Evolutionary conservation across 2,113 vertebrate genomes (phyloP).

Genomic region (Scopus umbretta): DNA sequence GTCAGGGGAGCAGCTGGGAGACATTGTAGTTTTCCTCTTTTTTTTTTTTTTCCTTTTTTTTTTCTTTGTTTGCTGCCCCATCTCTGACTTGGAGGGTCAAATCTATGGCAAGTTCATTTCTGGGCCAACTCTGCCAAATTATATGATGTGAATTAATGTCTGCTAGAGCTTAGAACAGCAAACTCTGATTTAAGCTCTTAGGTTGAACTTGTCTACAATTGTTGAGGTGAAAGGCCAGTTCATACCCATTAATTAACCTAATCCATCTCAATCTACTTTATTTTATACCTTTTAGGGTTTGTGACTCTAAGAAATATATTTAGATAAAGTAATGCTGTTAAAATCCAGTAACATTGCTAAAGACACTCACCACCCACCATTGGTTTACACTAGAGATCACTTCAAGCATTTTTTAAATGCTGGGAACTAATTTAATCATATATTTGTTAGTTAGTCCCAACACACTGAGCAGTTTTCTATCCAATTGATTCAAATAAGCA

Average conservation of each 20-base stretch:
- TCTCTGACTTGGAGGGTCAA: constrained; percentile 63
- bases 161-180: constrained; percentile 67
- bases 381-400: constrained; percentile 18
- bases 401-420: constrained; percentile 37
- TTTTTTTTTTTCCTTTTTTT: not conserved
- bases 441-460: constrained; percentile 14
- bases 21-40: not conserved
- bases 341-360: constrained; percentile 39
- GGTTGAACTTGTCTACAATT: constrained; percentile 74
- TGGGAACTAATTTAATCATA: constrained; percentile 32
- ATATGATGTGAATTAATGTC: constrained; percentile 80
- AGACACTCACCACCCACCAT: constrained; percentile 10
- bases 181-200: constrained; percentile 77
- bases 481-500: constrained; percentile 1
- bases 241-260: constrained; percentile 75
- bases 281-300: constrained; percentile 69
- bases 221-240: constrained; percentile 73
- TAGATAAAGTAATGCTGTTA: constrained; percentile 58
- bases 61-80: not conserved
- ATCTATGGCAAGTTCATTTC: constrained; percentile 76
- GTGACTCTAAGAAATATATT: constrained; percentile 64
- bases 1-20: not conserved
- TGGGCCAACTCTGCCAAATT: constrained; percentile 77
- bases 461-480: not conserved
- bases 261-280: constrained; percentile 75